These are phyloP conservation scores for Etheostoma nigrum DNA, from an alignment of 2,797 vertebrate genomes.

Conservation along the genomic window DNA sequence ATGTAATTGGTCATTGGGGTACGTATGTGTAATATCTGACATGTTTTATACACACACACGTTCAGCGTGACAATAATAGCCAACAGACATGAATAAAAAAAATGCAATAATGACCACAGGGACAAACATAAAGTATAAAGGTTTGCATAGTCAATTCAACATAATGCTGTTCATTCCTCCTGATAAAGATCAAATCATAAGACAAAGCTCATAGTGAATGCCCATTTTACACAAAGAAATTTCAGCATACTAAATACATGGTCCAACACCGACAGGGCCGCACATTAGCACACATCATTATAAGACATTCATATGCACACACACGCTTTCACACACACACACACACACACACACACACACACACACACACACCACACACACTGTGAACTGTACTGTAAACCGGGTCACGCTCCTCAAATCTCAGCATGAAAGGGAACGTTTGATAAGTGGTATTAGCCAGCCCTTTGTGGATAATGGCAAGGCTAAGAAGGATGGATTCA, in stretches of 20 bases:
- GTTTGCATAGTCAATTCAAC: too few species aligned
- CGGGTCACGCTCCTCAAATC: slow-evolving; percentile 31
- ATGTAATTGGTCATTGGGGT: too few species aligned
- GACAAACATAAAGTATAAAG: too few species aligned
- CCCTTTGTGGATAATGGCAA: slow-evolving; percentile 37
- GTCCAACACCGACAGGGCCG: neutral
- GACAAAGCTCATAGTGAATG: neutral
- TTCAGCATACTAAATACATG: neutral
- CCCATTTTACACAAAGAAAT: neutral
- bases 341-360: too few species aligned
- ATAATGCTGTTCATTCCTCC: too few species aligned
- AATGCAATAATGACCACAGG: too few species aligned
- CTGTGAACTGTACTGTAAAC: slow-evolving; percentile 13
- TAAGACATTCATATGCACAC: slow-evolving; percentile 5
- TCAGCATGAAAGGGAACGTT: slow-evolving; percentile 44
- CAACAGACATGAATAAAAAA: too few species aligned
- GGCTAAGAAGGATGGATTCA: slow-evolving; percentile 48
- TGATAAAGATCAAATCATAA: too few species aligned
- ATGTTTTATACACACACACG: too few species aligned
- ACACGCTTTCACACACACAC: slow-evolving; percentile 5
- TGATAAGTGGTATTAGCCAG: slow-evolving; percentile 45
- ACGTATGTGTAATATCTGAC: too few species aligned
- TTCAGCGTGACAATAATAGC: too few species aligned
- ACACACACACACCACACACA: too few species aligned
- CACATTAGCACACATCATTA: slow-evolving; percentile 26